Evolutionary conservation across 2,888 invertebrate species (phyloP).

Genomic region (Torymus auratus): DNA sequence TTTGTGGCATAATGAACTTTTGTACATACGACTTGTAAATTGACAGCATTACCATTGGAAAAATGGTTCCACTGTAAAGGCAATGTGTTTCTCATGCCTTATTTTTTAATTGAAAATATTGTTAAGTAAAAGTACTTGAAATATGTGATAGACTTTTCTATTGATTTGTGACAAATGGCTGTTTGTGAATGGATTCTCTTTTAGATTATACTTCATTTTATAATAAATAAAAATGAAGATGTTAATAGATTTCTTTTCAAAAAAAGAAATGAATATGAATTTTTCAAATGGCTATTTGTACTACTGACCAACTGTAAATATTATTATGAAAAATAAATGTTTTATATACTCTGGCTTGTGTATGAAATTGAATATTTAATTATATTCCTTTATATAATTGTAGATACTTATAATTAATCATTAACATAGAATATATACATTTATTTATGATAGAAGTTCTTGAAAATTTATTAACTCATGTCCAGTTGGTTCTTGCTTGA

Average conservation of each 20-base stretch:
- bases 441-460: slow-evolving; percentile 59
- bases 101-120: slow-evolving; percentile 42
- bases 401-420: neutral
- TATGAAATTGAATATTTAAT: slow-evolving; percentile 38
- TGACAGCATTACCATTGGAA: slow-evolving; percentile 47
- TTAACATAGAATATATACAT: slow-evolving; percentile 7
- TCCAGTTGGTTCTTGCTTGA: slow-evolving; percentile 80
- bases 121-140: slow-evolving; percentile 53
- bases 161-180: slow-evolving; percentile 54
- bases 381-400: slow-evolving; percentile 8
- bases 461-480: slow-evolving; percentile 70
- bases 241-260: slow-evolving; percentile 32
- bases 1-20: slow-evolving; percentile 46
- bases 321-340: slow-evolving; percentile 53
- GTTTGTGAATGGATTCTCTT: slow-evolving; percentile 50
- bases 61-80: slow-evolving; percentile 42
- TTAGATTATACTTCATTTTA: slow-evolving; percentile 34
- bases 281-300: slow-evolving; percentile 53
- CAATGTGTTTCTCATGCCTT: slow-evolving; percentile 47
- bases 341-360: slow-evolving; percentile 52
- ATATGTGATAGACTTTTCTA: slow-evolving; percentile 58
- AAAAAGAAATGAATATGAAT: slow-evolving; percentile 25
- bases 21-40: slow-evolving; percentile 55
- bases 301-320: slow-evolving; percentile 58
- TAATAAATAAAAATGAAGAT: neutral